Conservation (phyloP, 2,888 invertebrate species). For the Mythimna vitellina region DNA sequence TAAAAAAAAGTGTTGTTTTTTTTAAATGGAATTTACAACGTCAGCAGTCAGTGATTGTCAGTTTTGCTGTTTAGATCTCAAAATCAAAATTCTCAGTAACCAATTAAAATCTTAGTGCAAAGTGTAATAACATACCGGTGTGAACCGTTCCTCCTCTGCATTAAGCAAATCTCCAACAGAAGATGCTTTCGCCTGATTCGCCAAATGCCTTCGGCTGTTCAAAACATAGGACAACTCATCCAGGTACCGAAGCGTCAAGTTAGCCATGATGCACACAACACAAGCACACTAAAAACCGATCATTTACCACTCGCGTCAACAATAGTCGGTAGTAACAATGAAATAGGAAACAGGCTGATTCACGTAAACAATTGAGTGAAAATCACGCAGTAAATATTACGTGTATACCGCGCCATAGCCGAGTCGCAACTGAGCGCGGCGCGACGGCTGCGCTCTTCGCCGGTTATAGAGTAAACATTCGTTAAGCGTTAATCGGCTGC, state of each 20-base stretch:
- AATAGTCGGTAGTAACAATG: constrained; percentile 64
- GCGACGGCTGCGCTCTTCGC: constrained; percentile 60
- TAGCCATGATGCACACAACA: constrained; percentile 81
- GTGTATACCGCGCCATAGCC: constrained; percentile 72
- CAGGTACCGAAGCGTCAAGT: constrained; percentile 87
- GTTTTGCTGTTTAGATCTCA: constrained; percentile 30
- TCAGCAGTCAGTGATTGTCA: constrained; percentile 51
- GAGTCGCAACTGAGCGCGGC: constrained; percentile 72
- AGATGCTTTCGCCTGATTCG: constrained; percentile 86
- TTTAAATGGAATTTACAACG: constrained; percentile 44
- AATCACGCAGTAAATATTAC: constrained; percentile 51
- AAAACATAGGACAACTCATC: constrained; percentile 88
- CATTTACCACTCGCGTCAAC: constrained; percentile 69
- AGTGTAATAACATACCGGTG: constrained; percentile 78
- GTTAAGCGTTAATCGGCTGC: constrained; percentile 66
- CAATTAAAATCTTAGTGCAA: constrained; percentile 41
- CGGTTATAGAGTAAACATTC: constrained; percentile 64
- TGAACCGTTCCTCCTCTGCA: constrained; percentile 83
- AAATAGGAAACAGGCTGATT: constrained; percentile 66
- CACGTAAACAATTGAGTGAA: constrained; percentile 75
- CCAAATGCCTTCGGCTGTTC: constrained; percentile 84
- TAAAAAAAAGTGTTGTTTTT: constrained; percentile 15
- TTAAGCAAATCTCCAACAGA: constrained; percentile 88
- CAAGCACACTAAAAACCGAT: constrained; percentile 63
- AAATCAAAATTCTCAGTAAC: constrained; percentile 49